phyloP scores from a whole-genome alignment of 2,888 invertebrate species.

The Acrocyrtus sp. region DNA sequence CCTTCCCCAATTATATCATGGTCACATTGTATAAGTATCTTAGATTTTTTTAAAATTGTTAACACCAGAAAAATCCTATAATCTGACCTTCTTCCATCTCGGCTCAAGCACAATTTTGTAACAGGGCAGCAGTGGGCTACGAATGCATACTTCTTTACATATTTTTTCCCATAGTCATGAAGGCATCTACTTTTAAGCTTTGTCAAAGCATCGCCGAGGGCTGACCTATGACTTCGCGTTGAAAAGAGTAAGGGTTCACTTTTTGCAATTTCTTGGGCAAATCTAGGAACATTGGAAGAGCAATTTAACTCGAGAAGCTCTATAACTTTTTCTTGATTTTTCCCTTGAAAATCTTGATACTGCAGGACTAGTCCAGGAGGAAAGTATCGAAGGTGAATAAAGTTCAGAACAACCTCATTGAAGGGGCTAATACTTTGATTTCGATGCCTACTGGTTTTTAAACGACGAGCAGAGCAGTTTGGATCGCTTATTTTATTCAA shows the following conservation, averaged over 20 bases:
- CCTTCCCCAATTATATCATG: too few species aligned
- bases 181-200: constrained; percentile 75
- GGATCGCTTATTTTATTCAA: too few species aligned
- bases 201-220: constrained; percentile 72
- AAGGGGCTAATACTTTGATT: too few species aligned
- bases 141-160: constrained; percentile 75
- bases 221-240: constrained; percentile 71
- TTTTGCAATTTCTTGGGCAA: constrained; percentile 69
- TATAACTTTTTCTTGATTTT: constrained; percentile 73
- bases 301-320: constrained; percentile 71
- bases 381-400: constrained; percentile 77
- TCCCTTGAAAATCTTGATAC: constrained; percentile 70
- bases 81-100: constrained; percentile 74
- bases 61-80: constrained; percentile 9
- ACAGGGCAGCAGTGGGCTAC: constrained; percentile 77
- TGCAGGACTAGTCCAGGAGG: constrained; percentile 77
- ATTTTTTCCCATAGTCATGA: constrained; percentile 73
- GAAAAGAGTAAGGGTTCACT: constrained; percentile 70
- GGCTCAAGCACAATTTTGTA: constrained; percentile 79
- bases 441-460: too few species aligned
- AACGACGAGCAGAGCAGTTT: too few species aligned
- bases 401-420: constrained; percentile 72
- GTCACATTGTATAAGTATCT: too few species aligned
- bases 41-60: too few species aligned
- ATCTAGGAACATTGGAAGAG: constrained; percentile 69